Evolutionary conservation across 2,113 vertebrate genomes (phyloP).

Genomic region (Ophthalmolycus amberensis): DNA sequence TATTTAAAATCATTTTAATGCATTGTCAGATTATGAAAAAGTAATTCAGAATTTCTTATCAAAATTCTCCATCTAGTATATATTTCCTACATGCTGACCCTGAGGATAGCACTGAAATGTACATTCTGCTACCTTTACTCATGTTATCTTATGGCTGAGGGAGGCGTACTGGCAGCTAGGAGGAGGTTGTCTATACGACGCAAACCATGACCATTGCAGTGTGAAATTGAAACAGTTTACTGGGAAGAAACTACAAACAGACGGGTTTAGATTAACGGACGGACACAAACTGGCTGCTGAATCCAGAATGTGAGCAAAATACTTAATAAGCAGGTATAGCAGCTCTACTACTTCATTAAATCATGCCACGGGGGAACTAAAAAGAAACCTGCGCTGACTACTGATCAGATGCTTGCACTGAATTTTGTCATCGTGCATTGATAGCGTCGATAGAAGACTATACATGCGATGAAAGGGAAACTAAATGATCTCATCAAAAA

Average conservation of each 20-base stretch:
- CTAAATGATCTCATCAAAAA: background rate
- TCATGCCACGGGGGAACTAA: background rate
- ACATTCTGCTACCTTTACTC: background rate
- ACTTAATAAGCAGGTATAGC: conserved; percentile 24
- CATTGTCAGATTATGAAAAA: background rate
- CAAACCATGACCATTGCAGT: conserved; percentile 8
- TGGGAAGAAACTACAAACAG: conserved; percentile 13
- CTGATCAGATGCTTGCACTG: conserved; percentile 43
- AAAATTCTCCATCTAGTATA: background rate
- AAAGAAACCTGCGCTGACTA: conserved; percentile 37
- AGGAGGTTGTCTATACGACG: background rate
- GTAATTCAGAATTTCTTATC: background rate
- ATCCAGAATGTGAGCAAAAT: conserved; percentile 27
- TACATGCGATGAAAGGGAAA: conserved; percentile 1
- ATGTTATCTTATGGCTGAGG: background rate
- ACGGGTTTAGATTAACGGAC: background rate
- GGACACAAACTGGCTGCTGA: conserved; percentile 1
- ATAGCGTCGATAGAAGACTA: background rate
- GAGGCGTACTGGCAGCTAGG: background rate
- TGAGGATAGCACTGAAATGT: background rate
- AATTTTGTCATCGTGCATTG: conserved; percentile 10
- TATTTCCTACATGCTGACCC: background rate
- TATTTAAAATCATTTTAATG: background rate
- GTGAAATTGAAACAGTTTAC: conserved; percentile 28
- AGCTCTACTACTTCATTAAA: conserved; percentile 51